phyloP scores from a whole-genome alignment of 2,113 vertebrate genomes.

The Odobenus rosmarus region DNA sequence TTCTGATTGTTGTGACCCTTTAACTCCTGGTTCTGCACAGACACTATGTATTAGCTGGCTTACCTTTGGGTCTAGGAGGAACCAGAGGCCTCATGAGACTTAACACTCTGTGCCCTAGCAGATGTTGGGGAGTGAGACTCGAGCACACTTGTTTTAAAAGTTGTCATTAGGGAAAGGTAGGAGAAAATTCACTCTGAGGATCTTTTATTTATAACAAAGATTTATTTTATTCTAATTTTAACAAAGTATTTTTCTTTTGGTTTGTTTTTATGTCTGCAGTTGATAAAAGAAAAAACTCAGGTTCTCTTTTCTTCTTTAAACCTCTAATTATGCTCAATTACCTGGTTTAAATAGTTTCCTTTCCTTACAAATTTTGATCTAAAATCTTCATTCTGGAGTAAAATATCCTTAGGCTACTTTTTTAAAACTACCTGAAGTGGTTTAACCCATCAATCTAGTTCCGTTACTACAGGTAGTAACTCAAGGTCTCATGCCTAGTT shows the following conservation, averaged over 20 bases:
- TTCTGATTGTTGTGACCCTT: no score
- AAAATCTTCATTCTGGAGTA: neutral
- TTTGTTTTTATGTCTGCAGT: neutral
- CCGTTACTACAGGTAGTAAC: neutral
- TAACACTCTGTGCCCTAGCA: neutral
- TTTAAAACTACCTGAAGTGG: neutral
- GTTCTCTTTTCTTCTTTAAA: conserved; percentile 13
- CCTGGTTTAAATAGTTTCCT: neutral
- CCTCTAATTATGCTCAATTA: neutral
- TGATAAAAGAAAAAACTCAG: neutral
- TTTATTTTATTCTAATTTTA: conserved; percentile 23
- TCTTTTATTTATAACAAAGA: neutral
- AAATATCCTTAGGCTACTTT: neutral
- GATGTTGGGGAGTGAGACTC: neutral
- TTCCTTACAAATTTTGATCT: neutral
- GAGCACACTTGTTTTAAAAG: neutral
- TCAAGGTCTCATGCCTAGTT: neutral
- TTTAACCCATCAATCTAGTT: neutral
- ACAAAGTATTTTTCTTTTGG: neutral
- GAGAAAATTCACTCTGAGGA: neutral
- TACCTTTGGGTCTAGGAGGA: neutral
- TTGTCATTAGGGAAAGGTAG: neutral
- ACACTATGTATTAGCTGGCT: neutral
- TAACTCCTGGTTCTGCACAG: neutral
- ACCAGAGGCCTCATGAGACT: neutral